These are phyloP conservation scores for Macaria notata DNA, from an alignment of 2,888 invertebrate genomes.

Conservation along the genomic window DNA sequence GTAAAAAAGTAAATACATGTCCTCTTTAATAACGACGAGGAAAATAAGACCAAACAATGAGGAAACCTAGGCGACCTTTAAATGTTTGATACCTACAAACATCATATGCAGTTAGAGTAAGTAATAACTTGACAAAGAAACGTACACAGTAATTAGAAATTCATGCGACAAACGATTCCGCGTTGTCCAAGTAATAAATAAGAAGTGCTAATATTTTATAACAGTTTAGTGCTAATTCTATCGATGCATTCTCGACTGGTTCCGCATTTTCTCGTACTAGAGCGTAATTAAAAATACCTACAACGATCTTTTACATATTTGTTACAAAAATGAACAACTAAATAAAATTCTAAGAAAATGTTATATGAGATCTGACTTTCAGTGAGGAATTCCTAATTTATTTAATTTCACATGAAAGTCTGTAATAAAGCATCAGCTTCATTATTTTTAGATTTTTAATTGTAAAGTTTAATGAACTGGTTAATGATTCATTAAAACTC, in stretches of 20 bases:
- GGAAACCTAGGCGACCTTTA: conserved; percentile 43
- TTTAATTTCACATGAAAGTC: no score
- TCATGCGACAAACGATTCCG: conserved; percentile 39
- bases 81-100: conserved; percentile 21
- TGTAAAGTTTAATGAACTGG: no score
- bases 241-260: conserved; percentile 20
- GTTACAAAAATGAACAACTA: no score
- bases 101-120: conserved; percentile 16
- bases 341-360: no score
- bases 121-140: conserved; percentile 28
- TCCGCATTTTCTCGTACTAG: conserved; percentile 23
- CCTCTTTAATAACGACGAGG: no score
- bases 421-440: no score
- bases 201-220: conserved; percentile 6
- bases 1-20: conserved; percentile 6
- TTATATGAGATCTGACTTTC: no score
- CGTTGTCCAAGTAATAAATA: conserved; percentile 35
- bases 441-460: no score
- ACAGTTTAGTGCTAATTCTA: no score
- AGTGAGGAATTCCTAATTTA: no score
- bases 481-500: no score
- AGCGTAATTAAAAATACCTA: neutral
- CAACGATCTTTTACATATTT: no score
- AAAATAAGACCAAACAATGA: conserved; percentile 41
- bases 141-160: conserved; percentile 35